Conservation (phyloP, 2,888 invertebrate genomes). For the Trachelus iudaicus region DNA sequence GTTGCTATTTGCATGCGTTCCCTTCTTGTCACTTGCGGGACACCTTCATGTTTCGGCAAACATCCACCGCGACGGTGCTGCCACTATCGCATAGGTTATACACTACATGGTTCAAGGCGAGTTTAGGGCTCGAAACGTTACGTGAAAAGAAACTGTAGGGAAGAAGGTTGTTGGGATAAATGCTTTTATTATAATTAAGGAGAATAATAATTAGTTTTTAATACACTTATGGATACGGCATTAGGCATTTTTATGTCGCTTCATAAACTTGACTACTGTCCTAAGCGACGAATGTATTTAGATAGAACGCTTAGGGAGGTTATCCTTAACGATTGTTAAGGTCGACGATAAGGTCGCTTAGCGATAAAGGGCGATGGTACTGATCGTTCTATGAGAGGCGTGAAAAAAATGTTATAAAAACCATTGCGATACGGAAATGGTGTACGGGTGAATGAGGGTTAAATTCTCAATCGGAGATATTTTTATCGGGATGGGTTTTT, state of each 20-base stretch:
- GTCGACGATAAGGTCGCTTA: background rate
- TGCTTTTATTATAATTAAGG: background rate
- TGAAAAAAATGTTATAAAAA: background rate
- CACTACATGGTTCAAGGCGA: background rate
- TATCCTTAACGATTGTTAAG: background rate
- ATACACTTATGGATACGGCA: background rate
- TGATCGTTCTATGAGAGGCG: background rate
- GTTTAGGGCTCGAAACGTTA: background rate
- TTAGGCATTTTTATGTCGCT: background rate
- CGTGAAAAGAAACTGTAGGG: background rate
- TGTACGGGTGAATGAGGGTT: background rate
- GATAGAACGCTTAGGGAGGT: background rate
- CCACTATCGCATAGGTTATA: background rate
- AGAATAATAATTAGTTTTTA: background rate
- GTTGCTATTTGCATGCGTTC: slow-evolving; percentile 43
- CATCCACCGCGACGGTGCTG: slow-evolving; percentile 1
- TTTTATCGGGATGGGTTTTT: background rate
- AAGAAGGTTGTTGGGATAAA: background rate
- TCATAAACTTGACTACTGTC: background rate
- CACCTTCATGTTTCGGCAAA: background rate
- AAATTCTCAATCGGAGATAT: background rate
- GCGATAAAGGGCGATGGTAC: background rate
- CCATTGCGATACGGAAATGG: background rate
- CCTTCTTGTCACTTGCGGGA: slow-evolving; percentile 5
- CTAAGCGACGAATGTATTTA: background rate